A percentile compares a stretch with the other conserved stretches of the same genome.
These are phyloP conservation scores for Clistopyga incitator DNA, from an alignment of 2,888 invertebrate genomes.

Conservation along the genomic window DNA sequence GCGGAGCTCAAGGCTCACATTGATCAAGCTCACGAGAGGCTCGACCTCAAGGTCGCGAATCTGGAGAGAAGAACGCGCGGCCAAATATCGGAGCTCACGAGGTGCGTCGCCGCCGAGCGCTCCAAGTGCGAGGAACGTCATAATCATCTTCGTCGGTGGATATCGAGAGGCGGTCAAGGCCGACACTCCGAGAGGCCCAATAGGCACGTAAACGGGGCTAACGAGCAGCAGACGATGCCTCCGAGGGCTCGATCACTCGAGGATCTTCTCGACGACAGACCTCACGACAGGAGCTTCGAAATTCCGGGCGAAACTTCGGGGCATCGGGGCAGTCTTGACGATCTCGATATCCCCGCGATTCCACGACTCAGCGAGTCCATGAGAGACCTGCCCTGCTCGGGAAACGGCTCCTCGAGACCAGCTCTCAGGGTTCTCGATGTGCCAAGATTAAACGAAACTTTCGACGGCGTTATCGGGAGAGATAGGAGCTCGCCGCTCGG, in stretches of 20 bases:
- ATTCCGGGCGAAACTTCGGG: conserved; percentile 79
- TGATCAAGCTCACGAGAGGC: conserved; percentile 91
- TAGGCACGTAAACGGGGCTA: conserved; percentile 84
- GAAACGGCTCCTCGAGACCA: conserved; percentile 70
- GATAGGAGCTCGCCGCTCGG: conserved; percentile 77
- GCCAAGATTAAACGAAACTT: conserved; percentile 78
- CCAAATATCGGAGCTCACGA: conserved; percentile 89
- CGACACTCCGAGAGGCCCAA: conserved; percentile 86
- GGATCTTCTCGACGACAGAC: conserved; percentile 86
- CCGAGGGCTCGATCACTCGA: conserved; percentile 90
- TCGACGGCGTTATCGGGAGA: conserved; percentile 77
- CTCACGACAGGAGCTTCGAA: conserved; percentile 79
- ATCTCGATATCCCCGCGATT: conserved; percentile 80
- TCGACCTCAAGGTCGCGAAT: conserved; percentile 93
- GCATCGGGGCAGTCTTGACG: conserved; percentile 78
- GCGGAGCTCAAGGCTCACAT: conserved; percentile 92
- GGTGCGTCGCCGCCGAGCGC: conserved; percentile 88
- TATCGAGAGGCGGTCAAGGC: conserved; percentile 88
- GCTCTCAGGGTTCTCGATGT: conserved; percentile 74
- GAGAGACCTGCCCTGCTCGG: conserved; percentile 76
- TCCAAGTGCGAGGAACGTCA: conserved; percentile 88
- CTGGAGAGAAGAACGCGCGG: conserved; percentile 90
- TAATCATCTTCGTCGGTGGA: conserved; percentile 89
- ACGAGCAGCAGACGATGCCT: conserved; percentile 86
- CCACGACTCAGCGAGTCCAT: conserved; percentile 78